These are phyloP conservation scores for Cheumatopsyche charites DNA, from an alignment of 1,140 invertebrate species.

Conservation along the genomic window DNA sequence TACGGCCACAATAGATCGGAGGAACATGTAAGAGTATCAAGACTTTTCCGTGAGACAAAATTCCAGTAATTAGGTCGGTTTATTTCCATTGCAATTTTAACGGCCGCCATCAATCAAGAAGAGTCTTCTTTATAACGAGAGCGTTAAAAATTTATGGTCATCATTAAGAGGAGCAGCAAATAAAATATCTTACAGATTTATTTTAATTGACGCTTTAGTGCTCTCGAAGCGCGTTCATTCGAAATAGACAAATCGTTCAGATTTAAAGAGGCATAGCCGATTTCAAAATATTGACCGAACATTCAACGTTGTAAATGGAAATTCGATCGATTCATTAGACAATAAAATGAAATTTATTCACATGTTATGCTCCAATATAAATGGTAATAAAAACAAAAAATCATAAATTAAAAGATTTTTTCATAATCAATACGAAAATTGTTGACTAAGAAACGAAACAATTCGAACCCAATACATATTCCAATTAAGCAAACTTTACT, in stretches of 20 bases:
- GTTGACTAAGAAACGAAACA: too few relatives aligned
- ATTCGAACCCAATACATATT: too few relatives aligned
- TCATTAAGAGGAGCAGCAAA: constrained; percentile 15
- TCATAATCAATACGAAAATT: too few relatives aligned
- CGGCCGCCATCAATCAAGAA: background rate
- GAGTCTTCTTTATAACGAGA: constrained; percentile 16
- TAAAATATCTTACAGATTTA: constrained; percentile 14
- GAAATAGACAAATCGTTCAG: background rate
- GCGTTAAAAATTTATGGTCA: constrained; percentile 13
- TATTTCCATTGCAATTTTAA: constrained; percentile 11
- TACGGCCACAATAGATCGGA: background rate
- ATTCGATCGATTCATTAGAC: background rate
- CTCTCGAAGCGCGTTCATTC: background rate
- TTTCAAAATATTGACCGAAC: background rate
- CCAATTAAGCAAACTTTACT: too few relatives aligned
- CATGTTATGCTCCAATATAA: too few relatives aligned
- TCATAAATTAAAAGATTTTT: too few relatives aligned
- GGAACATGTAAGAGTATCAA: background rate
- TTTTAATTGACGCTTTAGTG: constrained; percentile 15
- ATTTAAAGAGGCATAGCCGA: background rate
- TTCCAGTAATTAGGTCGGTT: constrained; percentile 9
- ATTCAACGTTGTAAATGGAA: too few relatives aligned
- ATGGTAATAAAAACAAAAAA: too few relatives aligned
- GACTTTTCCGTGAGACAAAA: background rate
- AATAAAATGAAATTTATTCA: too few relatives aligned